Evolutionary conservation across 2,888 invertebrate genomes (phyloP).

Genomic region (Eupithecia exiguata): DNA sequence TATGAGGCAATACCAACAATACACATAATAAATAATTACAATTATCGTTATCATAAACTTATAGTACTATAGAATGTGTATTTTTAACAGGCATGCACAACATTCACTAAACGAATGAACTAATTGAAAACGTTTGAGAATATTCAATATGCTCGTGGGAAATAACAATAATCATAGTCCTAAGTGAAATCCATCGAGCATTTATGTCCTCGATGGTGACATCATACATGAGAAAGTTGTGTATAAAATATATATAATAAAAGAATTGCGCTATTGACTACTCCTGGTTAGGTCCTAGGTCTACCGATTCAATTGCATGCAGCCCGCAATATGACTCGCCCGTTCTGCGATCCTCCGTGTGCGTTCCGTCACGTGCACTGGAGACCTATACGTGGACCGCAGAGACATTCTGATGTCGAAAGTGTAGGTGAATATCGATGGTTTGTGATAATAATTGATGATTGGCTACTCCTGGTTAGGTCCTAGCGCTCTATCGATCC

Average conservation of each 20-base stretch:
- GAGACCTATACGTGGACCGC: constrained; percentile 43
- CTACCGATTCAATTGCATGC: constrained; percentile 57
- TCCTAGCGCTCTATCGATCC: constrained; percentile 66
- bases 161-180: background rate
- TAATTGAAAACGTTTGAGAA: too few relatives aligned
- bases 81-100: too few relatives aligned
- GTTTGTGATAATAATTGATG: constrained; percentile 9
- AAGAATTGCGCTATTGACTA: background rate
- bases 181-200: too few relatives aligned
- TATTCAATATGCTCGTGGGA: background rate
- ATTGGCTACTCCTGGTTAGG: constrained; percentile 40
- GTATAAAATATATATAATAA: too few relatives aligned
- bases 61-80: too few relatives aligned
- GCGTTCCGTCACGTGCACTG: constrained; percentile 43
- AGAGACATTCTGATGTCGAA: constrained; percentile 42
- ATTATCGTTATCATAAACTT: too few relatives aligned
- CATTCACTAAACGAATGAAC: too few relatives aligned
- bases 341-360: constrained; percentile 44
- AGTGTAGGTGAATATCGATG: constrained; percentile 65
- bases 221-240: background rate
- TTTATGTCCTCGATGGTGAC: too few relatives aligned
- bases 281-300: constrained; percentile 55
- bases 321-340: constrained; percentile 41
- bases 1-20: too few relatives aligned
- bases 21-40: too few relatives aligned